Evolutionary conservation across 2,113 vertebrate species (phyloP).

Genomic region (Nanorana parkeri): DNA sequence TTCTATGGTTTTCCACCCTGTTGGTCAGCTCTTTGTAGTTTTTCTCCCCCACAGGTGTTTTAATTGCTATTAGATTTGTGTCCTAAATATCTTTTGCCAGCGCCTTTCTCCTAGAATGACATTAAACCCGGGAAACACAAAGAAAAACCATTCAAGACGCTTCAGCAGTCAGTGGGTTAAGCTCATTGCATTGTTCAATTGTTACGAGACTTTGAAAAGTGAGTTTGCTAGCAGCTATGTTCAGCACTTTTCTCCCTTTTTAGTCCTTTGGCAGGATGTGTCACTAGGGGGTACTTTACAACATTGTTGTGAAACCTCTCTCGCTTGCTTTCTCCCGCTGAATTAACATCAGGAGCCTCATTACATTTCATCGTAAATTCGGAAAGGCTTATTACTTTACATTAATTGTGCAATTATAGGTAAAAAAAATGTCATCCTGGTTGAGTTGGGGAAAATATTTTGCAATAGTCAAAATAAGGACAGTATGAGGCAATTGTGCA

Average conservation of each 20-base stretch:
- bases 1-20: background rate
- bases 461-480: background rate
- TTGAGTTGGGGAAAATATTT: background rate
- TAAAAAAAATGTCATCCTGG: background rate
- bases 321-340: constrained; percentile 39
- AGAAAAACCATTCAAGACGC: constrained; percentile 9
- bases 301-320: constrained; percentile 20
- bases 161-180: constrained; percentile 34
- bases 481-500: background rate
- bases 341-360: constrained; percentile 34
- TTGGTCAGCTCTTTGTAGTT: constrained; percentile 10
- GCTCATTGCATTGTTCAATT: constrained; percentile 30
- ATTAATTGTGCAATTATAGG: constrained; percentile 26
- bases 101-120: background rate
- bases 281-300: constrained; percentile 46
- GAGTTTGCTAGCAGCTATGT: constrained; percentile 45
- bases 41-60: constrained; percentile 38
- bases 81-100: constrained; percentile 39
- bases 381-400: background rate
- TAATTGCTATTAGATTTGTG: constrained; percentile 45
- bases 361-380: constrained; percentile 13
- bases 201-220: constrained; percentile 43
- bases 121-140: background rate
- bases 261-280: constrained; percentile 36
- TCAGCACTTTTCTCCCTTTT: constrained; percentile 35